phyloP scores from a whole-genome alignment of 2,113 vertebrate genomes.

The Calidris pygmaea region DNA sequence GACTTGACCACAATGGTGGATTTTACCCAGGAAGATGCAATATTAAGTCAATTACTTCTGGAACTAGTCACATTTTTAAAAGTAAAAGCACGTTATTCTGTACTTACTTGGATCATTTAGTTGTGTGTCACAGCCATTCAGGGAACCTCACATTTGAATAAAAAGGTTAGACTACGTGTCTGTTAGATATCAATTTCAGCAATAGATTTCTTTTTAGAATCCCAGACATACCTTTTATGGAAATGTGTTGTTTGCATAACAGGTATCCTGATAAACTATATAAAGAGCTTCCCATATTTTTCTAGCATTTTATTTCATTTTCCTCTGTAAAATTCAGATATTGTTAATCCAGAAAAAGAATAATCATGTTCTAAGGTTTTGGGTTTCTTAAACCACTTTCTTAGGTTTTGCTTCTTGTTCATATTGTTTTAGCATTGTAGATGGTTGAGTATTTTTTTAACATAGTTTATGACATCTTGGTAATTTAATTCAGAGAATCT shows the following conservation, averaged over 20 bases:
- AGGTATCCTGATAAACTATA: neutral
- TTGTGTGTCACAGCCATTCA: neutral
- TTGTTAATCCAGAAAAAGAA: neutral
- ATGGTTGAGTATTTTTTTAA: neutral
- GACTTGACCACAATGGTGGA: accelerated
- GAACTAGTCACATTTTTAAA: neutral
- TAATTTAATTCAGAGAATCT: constrained; percentile 24
- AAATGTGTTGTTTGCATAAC: neutral
- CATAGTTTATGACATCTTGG: neutral
- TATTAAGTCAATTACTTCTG: neutral
- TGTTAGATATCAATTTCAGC: neutral
- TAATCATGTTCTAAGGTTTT: neutral
- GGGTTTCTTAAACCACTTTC: neutral
- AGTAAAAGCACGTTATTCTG: neutral
- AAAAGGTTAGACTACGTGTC: neutral
- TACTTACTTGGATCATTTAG: neutral
- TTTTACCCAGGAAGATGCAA: neutral
- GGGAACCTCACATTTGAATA: neutral
- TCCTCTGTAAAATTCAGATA: neutral
- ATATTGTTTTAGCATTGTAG: neutral
- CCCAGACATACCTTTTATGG: neutral
- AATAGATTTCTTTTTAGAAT: neutral
- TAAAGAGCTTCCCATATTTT: neutral
- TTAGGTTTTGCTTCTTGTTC: neutral
- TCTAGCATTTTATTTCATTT: neutral